Percentiles rank a stretch among this genome's conserved stretches.
These are phyloP conservation scores for Colistium nudipinnis DNA, from an alignment of 2,113 vertebrate species.

Conservation along the genomic window DNA sequence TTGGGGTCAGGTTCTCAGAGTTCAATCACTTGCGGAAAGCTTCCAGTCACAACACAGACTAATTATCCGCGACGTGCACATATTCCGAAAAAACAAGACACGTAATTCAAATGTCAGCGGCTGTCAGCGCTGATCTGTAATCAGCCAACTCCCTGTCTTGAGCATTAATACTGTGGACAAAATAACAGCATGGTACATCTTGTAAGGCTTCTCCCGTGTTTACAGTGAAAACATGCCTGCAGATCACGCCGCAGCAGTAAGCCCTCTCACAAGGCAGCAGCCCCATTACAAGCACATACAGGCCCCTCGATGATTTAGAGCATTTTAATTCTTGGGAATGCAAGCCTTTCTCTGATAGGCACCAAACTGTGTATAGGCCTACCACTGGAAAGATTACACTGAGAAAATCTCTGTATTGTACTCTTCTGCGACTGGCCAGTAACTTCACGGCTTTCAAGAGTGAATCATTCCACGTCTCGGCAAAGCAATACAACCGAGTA, in stretches of 20 bases:
- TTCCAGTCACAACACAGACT: constrained; percentile 14
- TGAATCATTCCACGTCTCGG: constrained; percentile 17
- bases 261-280: constrained; percentile 57
- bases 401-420: constrained; percentile 35
- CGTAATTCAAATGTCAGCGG: constrained; percentile 43
- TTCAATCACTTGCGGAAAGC: constrained; percentile 1
- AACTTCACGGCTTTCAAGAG: constrained; percentile 31
- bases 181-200: constrained; percentile 58
- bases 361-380: constrained; percentile 14
- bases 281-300: constrained; percentile 65
- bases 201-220: constrained; percentile 55
- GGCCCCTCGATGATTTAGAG: constrained; percentile 53
- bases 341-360: constrained; percentile 60
- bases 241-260: constrained; percentile 51
- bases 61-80: constrained; percentile 28
- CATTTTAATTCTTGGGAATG: constrained; percentile 70
- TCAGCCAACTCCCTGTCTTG: constrained; percentile 58
- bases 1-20: background rate
- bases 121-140: constrained; percentile 39
- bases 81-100: constrained; percentile 35
- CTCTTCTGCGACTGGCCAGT: constrained; percentile 30
- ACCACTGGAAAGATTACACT: constrained; percentile 11
- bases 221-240: constrained; percentile 70
- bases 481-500: constrained; percentile 9
- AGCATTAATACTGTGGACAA: constrained; percentile 58